These are phyloP conservation scores for Stichodactyla mertensii DNA, from an alignment of 64 coral and sea anemone species.

Conservation along the genomic window DNA sequence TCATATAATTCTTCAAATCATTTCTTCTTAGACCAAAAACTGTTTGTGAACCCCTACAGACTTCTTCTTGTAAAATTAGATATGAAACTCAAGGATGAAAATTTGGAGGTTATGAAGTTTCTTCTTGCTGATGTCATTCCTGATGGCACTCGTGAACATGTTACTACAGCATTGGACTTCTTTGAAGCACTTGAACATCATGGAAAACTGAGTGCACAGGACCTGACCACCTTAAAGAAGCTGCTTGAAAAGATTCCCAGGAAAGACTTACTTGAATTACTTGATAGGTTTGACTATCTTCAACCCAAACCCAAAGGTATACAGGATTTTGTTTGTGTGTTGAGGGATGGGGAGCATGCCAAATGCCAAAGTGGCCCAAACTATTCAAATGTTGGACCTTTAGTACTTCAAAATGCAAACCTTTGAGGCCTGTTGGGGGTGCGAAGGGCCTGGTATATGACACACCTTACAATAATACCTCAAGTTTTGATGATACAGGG, in stretches of 20 bases:
- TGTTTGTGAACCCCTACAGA: slow-evolving; percentile 14
- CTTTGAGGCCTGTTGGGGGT: too few species aligned
- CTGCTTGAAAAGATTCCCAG: slow-evolving; percentile 35
- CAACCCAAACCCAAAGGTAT: neutral
- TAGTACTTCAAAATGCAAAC: too few species aligned
- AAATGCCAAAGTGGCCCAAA: too few species aligned
- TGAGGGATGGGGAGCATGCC: too few species aligned
- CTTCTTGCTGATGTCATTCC: slow-evolving; percentile 22
- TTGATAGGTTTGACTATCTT: neutral
- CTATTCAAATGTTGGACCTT: too few species aligned
- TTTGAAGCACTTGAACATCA: slow-evolving; percentile 44
- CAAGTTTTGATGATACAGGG: too few species aligned
- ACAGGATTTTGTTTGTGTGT: too few species aligned
- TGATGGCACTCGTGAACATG: slow-evolving; percentile 23
- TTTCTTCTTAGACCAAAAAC: neutral
- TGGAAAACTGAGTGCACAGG: slow-evolving; percentile 5
- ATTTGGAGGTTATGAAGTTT: slow-evolving; percentile 47
- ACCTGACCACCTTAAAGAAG: neutral
- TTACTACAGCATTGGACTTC: slow-evolving; percentile 17
- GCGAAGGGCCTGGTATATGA: too few species aligned
- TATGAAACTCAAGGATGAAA: slow-evolving; percentile 34
- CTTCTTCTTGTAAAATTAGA: slow-evolving; percentile 13
- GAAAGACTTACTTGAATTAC: slow-evolving; percentile 17
- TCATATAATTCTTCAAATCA: too few species aligned
- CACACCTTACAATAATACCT: too few species aligned